phyloP scores from a whole-genome alignment of 2,797 vertebrate species.

The Catamblyrhynchus diadema region DNA sequence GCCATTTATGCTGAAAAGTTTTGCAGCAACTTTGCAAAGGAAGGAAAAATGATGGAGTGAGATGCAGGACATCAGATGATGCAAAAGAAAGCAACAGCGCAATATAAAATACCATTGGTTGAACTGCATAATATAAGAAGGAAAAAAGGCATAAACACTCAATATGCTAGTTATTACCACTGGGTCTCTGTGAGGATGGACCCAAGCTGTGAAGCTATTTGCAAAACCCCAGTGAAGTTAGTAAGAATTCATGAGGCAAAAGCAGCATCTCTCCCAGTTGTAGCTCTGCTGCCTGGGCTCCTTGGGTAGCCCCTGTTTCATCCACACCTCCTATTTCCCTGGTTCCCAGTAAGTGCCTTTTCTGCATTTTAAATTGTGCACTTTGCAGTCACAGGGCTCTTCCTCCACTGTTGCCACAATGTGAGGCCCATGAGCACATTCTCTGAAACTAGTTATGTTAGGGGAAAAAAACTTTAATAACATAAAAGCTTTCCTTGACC shows the following conservation, averaged over 20 bases:
- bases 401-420: background rate
- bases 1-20: background rate
- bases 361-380: background rate
- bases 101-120: background rate
- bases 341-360: background rate
- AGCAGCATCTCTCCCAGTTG: background rate
- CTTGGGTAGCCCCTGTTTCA: background rate
- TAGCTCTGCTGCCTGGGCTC: background rate
- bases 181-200: background rate
- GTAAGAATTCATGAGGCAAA: background rate
- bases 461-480: background rate
- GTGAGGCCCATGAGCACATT: background rate
- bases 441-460: background rate
- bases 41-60: background rate
- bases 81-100: background rate
- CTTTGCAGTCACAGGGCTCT: background rate
- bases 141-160: background rate
- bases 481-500: conserved; percentile 49
- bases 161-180: background rate
- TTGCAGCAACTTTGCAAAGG: background rate
- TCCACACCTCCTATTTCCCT: background rate
- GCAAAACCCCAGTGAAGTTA: background rate
- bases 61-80: background rate
- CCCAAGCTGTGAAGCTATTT: background rate
- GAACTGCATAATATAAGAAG: background rate